Evolutionary conservation across 2,888 invertebrate genomes (phyloP).

Genomic region (Hetaerina titia): DNA sequence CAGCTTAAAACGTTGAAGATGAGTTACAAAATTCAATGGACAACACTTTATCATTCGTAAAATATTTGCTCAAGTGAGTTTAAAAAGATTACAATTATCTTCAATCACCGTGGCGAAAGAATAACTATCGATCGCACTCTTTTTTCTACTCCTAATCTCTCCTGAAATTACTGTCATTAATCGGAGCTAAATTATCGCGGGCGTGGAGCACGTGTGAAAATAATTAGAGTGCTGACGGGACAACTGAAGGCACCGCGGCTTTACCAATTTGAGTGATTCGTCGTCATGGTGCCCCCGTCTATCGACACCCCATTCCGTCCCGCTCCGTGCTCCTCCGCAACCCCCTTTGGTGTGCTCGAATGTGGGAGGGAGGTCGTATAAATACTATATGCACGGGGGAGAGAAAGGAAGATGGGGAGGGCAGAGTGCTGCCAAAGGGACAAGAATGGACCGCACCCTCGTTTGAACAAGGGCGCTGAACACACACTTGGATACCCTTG

Average conservation of each 20-base stretch:
- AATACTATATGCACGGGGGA: neutral
- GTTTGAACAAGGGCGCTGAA: neutral
- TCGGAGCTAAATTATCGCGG: neutral
- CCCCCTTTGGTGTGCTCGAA: neutral
- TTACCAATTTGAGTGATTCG: neutral
- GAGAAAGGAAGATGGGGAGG: neutral
- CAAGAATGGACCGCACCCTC: neutral
- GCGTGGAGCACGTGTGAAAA: neutral
- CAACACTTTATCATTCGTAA: too few relatives aligned
- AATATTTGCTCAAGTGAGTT: too few relatives aligned
- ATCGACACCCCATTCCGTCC: neutral
- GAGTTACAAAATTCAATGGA: too few relatives aligned
- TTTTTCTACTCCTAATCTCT: too few relatives aligned
- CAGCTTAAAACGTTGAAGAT: too few relatives aligned
- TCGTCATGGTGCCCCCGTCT: neutral
- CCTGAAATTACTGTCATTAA: neutral
- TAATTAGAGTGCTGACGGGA: neutral
- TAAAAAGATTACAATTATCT: too few relatives aligned
- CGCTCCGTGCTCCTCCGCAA: neutral
- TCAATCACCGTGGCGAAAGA: too few relatives aligned
- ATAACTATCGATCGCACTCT: too few relatives aligned
- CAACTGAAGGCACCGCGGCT: neutral
- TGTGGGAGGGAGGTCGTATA: neutral
- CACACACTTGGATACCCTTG: neutral
- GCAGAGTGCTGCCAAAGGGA: neutral